Conservation (phyloP, 1,140 invertebrate genomes). For the Apis florea region DNA sequence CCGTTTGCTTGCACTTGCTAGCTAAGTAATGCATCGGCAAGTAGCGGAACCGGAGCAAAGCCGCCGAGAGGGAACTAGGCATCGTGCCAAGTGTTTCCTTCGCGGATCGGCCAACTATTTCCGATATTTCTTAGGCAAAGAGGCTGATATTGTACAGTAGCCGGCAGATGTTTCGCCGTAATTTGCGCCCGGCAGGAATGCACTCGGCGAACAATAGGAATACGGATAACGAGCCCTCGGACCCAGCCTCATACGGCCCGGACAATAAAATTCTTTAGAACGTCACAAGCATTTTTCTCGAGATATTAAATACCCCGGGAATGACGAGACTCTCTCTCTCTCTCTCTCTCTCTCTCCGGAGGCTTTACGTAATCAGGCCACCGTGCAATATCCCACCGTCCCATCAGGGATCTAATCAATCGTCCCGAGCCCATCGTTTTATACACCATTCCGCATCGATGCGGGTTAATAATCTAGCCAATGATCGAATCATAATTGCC, state of each 20-base stretch:
- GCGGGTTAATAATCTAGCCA: not conserved
- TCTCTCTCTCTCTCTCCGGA: too few species aligned
- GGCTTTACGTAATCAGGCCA: constrained; percentile 42
- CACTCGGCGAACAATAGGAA: constrained; percentile 38
- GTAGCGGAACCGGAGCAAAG: constrained; percentile 39
- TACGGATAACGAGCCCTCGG: constrained; percentile 48
- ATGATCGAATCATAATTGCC: not conserved
- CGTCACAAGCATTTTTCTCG: constrained; percentile 39
- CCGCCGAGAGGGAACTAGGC: constrained; percentile 39
- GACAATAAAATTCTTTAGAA: constrained; percentile 51
- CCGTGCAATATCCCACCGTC: constrained; percentile 1
- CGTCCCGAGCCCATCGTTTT: not conserved
- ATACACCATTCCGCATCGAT: too few species aligned
- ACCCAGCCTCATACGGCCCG: constrained; percentile 24
- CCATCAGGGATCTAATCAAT: constrained; percentile 20
- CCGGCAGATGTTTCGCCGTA: constrained; percentile 46
- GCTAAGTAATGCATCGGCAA: constrained; percentile 54
- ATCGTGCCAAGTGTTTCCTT: constrained; percentile 56
- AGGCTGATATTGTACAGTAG: constrained; percentile 26
- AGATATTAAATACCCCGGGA: constrained; percentile 43
- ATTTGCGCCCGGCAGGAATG: constrained; percentile 50
- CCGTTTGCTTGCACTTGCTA: constrained; percentile 42
- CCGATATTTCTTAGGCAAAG: constrained; percentile 58
- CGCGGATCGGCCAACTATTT: constrained; percentile 55
- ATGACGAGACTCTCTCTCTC: constrained; percentile 5